Percentiles rank a stretch among this genome's conserved stretches.
Evolutionary conservation across 2,888 invertebrate species (phyloP).

Genomic region (Odontothrips loti): DNA sequence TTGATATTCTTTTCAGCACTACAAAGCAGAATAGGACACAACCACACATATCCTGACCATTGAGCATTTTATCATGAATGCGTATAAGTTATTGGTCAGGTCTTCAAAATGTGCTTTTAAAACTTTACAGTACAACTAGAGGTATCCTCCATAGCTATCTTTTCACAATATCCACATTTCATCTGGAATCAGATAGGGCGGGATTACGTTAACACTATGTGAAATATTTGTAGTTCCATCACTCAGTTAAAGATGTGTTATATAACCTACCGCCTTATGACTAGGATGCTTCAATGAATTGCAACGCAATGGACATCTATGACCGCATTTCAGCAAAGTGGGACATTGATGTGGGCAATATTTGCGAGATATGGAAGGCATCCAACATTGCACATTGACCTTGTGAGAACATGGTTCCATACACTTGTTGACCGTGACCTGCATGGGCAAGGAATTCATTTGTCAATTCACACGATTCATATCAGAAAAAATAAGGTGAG

Average conservation of each 20-base stretch:
- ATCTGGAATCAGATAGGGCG: not conserved
- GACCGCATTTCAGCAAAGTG: not conserved
- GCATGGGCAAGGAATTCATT: not conserved
- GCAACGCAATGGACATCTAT: not conserved
- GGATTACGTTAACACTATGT: not conserved
- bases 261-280: not conserved
- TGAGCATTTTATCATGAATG: too few species aligned
- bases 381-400: not conserved
- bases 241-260: not conserved
- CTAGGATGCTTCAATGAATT: not conserved
- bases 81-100: too few species aligned
- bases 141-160: too few species aligned
- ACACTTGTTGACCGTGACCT: not conserved
- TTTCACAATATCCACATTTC: not conserved
- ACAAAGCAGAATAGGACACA: not conserved
- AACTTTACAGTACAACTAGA: too few species aligned
- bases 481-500: too few species aligned
- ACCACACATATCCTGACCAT: not conserved
- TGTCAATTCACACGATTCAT: too few species aligned
- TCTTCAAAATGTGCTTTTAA: too few species aligned
- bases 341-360: not conserved
- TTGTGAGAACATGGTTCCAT: not conserved
- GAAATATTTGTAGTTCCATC: not conserved
- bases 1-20: too few species aligned
- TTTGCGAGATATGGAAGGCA: not conserved